Conservation (phyloP, 1,140 invertebrate species). For the Brachionus koreanus region DNA sequence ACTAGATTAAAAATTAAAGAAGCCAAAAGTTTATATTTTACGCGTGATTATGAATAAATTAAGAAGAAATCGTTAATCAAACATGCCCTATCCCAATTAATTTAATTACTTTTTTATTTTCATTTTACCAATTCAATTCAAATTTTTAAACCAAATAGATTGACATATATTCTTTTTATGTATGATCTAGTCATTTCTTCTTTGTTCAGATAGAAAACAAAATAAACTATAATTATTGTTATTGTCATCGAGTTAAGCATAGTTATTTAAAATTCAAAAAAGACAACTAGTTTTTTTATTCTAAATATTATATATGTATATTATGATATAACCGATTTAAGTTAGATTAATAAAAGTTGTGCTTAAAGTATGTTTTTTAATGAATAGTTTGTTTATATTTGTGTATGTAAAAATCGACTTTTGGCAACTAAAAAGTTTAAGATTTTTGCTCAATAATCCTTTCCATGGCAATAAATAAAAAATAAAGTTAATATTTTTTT, state of each 20-base stretch:
- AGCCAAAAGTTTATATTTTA: not conserved
- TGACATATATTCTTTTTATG: not conserved
- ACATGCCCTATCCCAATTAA: not conserved
- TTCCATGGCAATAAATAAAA: not conserved
- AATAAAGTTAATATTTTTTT: not conserved
- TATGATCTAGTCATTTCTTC: not conserved
- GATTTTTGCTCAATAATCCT: not conserved
- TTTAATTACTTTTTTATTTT: not conserved
- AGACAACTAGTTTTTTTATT: not conserved
- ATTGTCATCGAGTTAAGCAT: not conserved
- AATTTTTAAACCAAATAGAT: not conserved
- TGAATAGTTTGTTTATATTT: not conserved
- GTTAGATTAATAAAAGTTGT: not conserved
- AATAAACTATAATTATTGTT: not conserved
- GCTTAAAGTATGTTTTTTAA: not conserved
- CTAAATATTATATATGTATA: not conserved
- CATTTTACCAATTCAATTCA: not conserved
- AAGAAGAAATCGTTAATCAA: not conserved
- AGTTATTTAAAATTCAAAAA: not conserved
- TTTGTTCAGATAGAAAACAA: not conserved
- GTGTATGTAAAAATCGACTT: not conserved
- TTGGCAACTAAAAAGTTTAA: not conserved
- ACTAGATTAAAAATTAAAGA: not conserved
- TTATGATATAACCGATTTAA: not conserved
- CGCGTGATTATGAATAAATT: constrained; percentile 3